Percentiles rank a stretch among this genome's conserved stretches.
Evolutionary conservation across 37 sponge, comb jelly and placozoan genomes (phyloP).

Genomic region (Amphimedon queenslandica): DNA sequence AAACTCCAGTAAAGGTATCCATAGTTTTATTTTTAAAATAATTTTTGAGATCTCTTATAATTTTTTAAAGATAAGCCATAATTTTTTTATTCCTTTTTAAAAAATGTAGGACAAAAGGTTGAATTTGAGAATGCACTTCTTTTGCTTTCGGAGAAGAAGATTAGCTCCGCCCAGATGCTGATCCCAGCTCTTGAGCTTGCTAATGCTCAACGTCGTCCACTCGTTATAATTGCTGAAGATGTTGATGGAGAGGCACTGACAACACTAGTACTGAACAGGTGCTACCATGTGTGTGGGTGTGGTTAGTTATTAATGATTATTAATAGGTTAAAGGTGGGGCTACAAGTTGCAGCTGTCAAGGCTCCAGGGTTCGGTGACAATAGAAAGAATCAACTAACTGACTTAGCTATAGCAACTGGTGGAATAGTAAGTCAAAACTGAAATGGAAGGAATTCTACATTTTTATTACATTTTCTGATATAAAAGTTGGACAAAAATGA

Average conservation of each 20-base stretch:
- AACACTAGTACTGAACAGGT: constrained; percentile 94
- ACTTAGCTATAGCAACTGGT: constrained; percentile 93
- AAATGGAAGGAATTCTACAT: too few species aligned
- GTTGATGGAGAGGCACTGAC: constrained; percentile 95
- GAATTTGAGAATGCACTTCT: constrained; percentile 91
- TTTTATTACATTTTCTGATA: too few species aligned
- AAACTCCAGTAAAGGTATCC: constrained; percentile 91
- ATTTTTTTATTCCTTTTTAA: background rate
- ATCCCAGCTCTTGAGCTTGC: constrained; percentile 92
- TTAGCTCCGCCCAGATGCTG: constrained; percentile 80
- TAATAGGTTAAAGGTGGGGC: constrained; percentile 85
- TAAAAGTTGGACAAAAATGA: too few species aligned
- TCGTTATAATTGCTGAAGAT: constrained; percentile 95
- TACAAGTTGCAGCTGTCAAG: constrained; percentile 93
- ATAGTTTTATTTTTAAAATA: too few species aligned
- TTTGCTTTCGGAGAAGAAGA: constrained; percentile 91
- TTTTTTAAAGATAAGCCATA: too few species aligned
- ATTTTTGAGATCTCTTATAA: too few species aligned
- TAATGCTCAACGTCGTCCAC: constrained; percentile 76
- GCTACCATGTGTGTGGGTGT: background rate
- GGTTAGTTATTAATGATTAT: background rate
- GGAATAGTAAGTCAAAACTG: constrained; percentile 24
- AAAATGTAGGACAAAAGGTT: constrained; percentile 60
- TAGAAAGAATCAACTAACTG: constrained; percentile 84
- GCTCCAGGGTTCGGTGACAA: constrained; percentile 99